Base-by-base conservation (phyloP, 1,140 invertebrate genomes). In the Bombus waltoni region DNA sequence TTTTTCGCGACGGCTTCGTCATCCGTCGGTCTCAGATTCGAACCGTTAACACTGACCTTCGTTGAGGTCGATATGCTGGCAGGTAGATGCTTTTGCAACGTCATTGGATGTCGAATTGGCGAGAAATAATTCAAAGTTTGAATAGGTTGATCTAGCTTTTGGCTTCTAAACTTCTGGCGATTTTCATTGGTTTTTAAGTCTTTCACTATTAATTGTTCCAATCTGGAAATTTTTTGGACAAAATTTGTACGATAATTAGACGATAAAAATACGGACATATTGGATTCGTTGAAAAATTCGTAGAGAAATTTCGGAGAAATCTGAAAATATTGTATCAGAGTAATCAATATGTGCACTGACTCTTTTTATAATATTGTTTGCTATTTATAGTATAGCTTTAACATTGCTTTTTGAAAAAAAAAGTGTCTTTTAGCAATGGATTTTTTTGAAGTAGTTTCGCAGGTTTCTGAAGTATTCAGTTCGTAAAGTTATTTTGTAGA, bases 41-140 rank as follows among this genome's bases (percentile, higher is more conserved):
- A 40, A 1, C 5, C n/a, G 25, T 25, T 74, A 0, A 13, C 62
- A 9, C 73, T 77, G n/a, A 77, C 28, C 6, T 22, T 77, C 2
- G 74, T 77, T 11, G 81, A 83, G 0, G 81, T 83, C 8, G 47
- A 83, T 9, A 42, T 35, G 9, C 53, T 47, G 11, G 47, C 38
- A 18, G 0, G 2, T 10, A 8, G n/a, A n/a, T 13, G 40, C 11
- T 47, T 65, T 4, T 5, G 11, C 3, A 62, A 25, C 4, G 28
- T 22, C 57, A 28, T 2, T 11, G 59, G 28, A 1, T 28, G n/a
- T 35, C 18, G 1, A 4, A 25, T 5, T 8, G 82, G 75, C 0
- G 38, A 70, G 9, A 13, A 4, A 1, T 35, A 65, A 25, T 3
- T 15, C 1, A 0, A 8, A 25, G 44, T 15, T 28, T 4, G 3